A percentile compares a stretch with the other conserved stretches of the same genome.
phyloP scores from a whole-genome alignment of 1,140 invertebrate species.

The Cheumatopsyche charites region DNA sequence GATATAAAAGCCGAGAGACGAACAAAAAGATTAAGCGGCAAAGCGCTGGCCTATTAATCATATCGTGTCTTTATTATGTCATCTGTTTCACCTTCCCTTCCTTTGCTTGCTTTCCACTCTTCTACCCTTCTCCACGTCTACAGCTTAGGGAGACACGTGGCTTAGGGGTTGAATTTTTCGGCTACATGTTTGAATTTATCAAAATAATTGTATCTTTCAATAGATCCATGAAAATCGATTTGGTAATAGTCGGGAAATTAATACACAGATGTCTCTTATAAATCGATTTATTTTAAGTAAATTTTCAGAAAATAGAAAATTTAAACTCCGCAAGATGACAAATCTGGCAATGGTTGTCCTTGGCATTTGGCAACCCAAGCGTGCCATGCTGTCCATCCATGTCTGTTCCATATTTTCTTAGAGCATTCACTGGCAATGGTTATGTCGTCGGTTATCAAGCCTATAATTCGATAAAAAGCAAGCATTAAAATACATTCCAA shows the following conservation, averaged over 20 bases:
- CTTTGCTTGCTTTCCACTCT: slow-evolving; percentile 31
- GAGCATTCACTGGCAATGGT: slow-evolving; percentile 42
- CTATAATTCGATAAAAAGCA: slow-evolving; percentile 17
- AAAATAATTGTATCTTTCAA: too few species aligned
- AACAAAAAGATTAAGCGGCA: slow-evolving; percentile 44
- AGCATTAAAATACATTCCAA: not conserved
- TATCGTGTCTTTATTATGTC: slow-evolving; percentile 49
- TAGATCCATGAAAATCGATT: too few species aligned
- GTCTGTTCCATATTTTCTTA: slow-evolving; percentile 45
- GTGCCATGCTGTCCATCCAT: slow-evolving; percentile 50
- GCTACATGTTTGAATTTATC: not conserved
- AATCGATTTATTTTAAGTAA: too few species aligned
- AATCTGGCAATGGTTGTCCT: slow-evolving; percentile 32
- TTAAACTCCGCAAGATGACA: slow-evolving; percentile 22
- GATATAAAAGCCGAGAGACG: slow-evolving; percentile 35
- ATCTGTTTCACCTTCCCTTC: slow-evolving; percentile 46
- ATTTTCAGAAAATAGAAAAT: too few species aligned
- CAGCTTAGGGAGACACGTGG: not conserved
- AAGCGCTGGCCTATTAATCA: slow-evolving; percentile 45
- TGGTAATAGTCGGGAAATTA: not conserved
- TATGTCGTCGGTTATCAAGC: slow-evolving; percentile 24
- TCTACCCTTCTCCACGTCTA: slow-evolving; percentile 31
- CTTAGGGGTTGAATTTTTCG: not conserved
- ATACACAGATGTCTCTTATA: not conserved
- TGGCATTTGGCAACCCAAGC: slow-evolving; percentile 53